phyloP scores from a whole-genome alignment of 2,888 invertebrate species.

The Temnothorax unifasciatus region DNA sequence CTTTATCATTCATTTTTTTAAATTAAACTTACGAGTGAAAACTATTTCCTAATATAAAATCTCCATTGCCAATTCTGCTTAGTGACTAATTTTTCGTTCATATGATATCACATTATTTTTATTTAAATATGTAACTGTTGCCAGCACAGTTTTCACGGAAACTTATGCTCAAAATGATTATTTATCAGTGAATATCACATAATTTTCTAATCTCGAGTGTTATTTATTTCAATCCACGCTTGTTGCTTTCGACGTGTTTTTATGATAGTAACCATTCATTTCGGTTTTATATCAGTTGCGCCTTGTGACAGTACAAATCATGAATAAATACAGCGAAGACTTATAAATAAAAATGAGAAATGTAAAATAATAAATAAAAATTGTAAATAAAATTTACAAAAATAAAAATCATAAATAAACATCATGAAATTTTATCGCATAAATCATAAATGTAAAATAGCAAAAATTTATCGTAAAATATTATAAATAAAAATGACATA shows the following conservation, averaged over 20 bases:
- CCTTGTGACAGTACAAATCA: not conserved
- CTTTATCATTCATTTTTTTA: not conserved
- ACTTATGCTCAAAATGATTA: not conserved
- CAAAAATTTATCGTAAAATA: not conserved
- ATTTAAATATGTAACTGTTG: not conserved
- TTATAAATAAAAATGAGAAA: constrained; percentile 10
- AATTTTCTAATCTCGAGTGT: not conserved
- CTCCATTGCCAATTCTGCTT: not conserved
- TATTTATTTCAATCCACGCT: not conserved
- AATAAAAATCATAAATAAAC: not conserved
- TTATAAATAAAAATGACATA: not conserved
- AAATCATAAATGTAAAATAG: constrained; percentile 3
- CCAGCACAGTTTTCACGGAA: not conserved
- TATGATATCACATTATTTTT: not conserved
- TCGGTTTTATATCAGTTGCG: not conserved
- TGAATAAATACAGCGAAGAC: not conserved
- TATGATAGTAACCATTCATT: not conserved
- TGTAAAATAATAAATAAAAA: constrained; percentile 1
- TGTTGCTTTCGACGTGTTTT: not conserved
- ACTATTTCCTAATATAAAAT: not conserved
- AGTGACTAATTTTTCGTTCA: not conserved
- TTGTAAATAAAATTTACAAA: not conserved
- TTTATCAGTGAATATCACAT: not conserved
- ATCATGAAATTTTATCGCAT: not conserved
- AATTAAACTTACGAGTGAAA: not conserved